phyloP scores from a whole-genome alignment of 92 coral and sea anemone species.

The Bergia sp. region DNA sequence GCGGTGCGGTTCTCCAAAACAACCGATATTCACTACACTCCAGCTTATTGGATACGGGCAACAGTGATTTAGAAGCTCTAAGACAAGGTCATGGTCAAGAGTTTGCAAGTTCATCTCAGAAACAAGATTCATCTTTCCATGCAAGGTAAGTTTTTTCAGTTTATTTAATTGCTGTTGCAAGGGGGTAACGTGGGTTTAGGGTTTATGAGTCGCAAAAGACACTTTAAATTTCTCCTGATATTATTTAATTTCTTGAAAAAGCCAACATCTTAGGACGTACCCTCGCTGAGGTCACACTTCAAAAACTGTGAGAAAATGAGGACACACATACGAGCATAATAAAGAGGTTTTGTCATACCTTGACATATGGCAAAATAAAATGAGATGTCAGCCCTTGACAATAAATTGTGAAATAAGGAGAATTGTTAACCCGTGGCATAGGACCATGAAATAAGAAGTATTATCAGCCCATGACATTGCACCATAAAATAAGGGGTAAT shows the following conservation, averaged over 20 bases:
- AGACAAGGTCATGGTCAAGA: not conserved
- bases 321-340: not conserved
- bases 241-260: not conserved
- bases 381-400: too few relatives aligned
- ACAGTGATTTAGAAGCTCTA: not conserved
- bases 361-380: too few relatives aligned
- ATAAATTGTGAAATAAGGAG: too few relatives aligned
- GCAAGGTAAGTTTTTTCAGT: conserved; percentile 7
- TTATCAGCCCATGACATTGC: too few relatives aligned
- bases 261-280: not conserved
- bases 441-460: too few relatives aligned
- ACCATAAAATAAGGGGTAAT: too few relatives aligned
- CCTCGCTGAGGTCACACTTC: not conserved
- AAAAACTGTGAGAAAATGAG: not conserved
- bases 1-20: not conserved
- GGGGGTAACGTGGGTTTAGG: not conserved
- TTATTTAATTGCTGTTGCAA: not conserved
- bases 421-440: too few relatives aligned
- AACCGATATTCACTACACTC: not conserved
- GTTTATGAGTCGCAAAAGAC: not conserved
- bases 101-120: not conserved
- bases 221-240: not conserved
- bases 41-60: not conserved
- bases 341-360: too few relatives aligned
- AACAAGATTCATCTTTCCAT: conserved; percentile 1